A percentile compares a stretch with the other conserved stretches of the same genome.
Evolutionary conservation across 2,888 invertebrate species (phyloP).

Genomic region (Sesia bembeciformis): DNA sequence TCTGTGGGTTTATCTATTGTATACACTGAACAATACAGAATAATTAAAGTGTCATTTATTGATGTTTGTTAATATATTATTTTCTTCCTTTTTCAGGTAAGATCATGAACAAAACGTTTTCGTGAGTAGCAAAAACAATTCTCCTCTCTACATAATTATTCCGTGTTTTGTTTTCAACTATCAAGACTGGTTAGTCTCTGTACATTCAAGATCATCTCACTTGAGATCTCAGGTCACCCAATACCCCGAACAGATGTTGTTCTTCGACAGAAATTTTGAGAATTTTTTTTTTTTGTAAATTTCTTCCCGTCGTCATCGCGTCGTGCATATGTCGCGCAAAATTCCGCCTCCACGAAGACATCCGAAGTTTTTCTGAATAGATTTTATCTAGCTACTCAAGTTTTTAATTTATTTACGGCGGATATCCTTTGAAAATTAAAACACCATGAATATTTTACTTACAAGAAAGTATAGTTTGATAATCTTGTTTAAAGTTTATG

Average conservation of each 20-base stretch:
- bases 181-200: neutral
- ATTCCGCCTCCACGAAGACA: slow-evolving; percentile 4
- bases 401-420: neutral
- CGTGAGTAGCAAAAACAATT: too few species aligned
- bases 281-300: slow-evolving; percentile 28
- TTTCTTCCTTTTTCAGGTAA: too few species aligned
- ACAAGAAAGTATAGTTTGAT: neutral
- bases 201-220: slow-evolving; percentile 27
- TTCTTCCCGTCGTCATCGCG: slow-evolving; percentile 11
- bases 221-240: slow-evolving; percentile 52
- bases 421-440: too few species aligned
- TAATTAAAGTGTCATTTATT: too few species aligned
- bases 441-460: neutral
- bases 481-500: too few species aligned
- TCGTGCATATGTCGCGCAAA: slow-evolving; percentile 34
- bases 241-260: slow-evolving; percentile 58
- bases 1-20: too few species aligned
- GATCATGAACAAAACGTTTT: too few species aligned
- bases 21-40: too few species aligned
- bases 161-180: neutral
- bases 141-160: neutral
- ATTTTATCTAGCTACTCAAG: neutral
- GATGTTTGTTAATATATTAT: too few species aligned
- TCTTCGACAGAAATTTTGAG: slow-evolving; percentile 25
- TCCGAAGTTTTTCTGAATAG: neutral